Evolutionary conservation across 2,797 vertebrate species (phyloP).

Genomic region (Cyprinella venusta): DNA sequence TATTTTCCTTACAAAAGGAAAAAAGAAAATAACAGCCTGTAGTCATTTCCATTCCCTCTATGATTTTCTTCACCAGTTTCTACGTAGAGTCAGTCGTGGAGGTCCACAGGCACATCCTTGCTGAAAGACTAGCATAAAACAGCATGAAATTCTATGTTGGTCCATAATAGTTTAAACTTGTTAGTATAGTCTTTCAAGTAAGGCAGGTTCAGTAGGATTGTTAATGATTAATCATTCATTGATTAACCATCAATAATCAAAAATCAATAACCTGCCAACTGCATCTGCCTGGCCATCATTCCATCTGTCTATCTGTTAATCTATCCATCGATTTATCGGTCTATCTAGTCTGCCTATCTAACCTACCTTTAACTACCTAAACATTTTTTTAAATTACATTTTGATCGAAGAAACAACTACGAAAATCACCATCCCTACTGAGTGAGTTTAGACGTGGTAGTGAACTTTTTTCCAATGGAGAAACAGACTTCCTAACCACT

Average conservation of each 20-base stretch:
- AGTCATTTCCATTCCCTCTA: slow-evolving; percentile 45
- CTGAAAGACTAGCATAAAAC: slow-evolving; percentile 2
- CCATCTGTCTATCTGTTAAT: neutral
- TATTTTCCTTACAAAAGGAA: neutral
- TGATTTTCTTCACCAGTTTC: slow-evolving; percentile 30
- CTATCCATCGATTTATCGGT: neutral
- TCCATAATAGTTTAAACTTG: neutral
- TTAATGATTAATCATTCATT: neutral
- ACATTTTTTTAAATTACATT: too few species aligned
- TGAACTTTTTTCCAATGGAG: slow-evolving; percentile 32
- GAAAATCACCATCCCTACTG: neutral
- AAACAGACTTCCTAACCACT: slow-evolving; percentile 58
- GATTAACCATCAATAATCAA: neutral
- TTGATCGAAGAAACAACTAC: too few species aligned
- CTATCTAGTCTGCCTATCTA: neutral
- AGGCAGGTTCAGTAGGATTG: neutral
- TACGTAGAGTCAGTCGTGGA: slow-evolving; percentile 1
- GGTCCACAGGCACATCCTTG: neutral
- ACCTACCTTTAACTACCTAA: neutral
- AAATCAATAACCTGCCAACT: neutral
- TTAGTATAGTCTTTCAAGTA: neutral
- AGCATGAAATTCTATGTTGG: neutral
- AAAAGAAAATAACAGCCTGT: slow-evolving; percentile 6
- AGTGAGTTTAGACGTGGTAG: slow-evolving; percentile 11
- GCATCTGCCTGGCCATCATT: neutral